These are phyloP conservation scores for Meloidogyne hapla DNA, from an alignment of 1,140 invertebrate species.

Conservation along the genomic window DNA sequence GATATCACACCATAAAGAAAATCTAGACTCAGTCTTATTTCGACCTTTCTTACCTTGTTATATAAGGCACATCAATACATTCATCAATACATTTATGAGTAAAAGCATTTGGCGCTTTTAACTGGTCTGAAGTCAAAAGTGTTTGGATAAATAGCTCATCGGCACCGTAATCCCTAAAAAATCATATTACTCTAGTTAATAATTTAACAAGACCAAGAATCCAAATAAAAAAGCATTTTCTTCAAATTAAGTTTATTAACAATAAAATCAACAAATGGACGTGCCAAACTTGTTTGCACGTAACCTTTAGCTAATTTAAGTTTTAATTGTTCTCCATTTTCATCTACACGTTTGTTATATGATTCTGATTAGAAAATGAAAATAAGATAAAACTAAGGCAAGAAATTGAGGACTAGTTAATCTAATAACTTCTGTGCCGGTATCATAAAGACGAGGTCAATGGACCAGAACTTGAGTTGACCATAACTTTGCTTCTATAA, in stretches of 20 bases:
- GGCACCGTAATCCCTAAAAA: slow-evolving; percentile 4
- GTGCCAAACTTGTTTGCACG: slow-evolving; percentile 6
- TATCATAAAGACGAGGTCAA: no score
- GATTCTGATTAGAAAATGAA: not conserved
- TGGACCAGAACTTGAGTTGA: no score
- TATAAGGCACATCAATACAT: not conserved
- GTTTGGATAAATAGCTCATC: slow-evolving; percentile 28
- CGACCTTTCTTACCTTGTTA: not conserved
- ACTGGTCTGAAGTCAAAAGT: slow-evolving; percentile 3
- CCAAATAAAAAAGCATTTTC: slow-evolving; percentile 12
- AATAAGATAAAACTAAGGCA: not conserved
- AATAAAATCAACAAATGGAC: slow-evolving; percentile 23
- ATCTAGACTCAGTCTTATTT: no score
- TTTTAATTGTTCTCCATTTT: no score
- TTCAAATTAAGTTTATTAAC: slow-evolving; percentile 29
- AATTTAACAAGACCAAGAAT: not conserved
- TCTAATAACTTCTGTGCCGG: no score
- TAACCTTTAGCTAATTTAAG: not conserved
- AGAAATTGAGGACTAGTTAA: no score
- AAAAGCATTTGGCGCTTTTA: slow-evolving; percentile 28
- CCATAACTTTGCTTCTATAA: not conserved
- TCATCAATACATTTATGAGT: slow-evolving; percentile 27
- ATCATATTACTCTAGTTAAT: no score
- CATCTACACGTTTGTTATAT: not conserved
- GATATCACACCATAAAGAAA: no score